These are phyloP conservation scores for Eclectus roratus DNA, from an alignment of 2,113 vertebrate genomes.

Conservation along the genomic window DNA sequence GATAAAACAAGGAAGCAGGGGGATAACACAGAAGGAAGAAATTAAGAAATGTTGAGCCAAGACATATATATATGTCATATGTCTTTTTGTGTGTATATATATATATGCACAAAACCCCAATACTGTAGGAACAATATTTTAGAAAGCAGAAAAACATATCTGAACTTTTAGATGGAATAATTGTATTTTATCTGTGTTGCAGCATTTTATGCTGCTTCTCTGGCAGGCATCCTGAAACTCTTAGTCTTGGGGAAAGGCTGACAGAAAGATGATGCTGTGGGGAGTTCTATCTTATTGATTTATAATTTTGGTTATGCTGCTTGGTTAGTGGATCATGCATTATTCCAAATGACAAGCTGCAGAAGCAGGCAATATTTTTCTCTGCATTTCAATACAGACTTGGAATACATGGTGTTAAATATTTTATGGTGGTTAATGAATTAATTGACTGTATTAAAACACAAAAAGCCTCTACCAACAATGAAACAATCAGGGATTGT, in stretches of 20 bases:
- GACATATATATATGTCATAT: background rate
- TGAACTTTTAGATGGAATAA: background rate
- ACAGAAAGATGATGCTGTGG: constrained; percentile 1
- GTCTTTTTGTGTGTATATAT: background rate
- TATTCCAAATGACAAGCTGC: background rate
- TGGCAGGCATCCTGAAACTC: background rate
- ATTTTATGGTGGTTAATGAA: background rate
- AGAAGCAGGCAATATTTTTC: background rate
- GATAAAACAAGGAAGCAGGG: background rate
- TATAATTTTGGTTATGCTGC: background rate
- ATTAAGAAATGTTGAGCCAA: background rate
- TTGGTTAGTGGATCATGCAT: background rate
- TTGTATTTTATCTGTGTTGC: background rate
- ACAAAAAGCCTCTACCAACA: background rate
- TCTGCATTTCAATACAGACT: background rate
- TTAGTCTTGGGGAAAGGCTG: background rate
- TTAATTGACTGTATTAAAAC: background rate
- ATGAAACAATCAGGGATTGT: background rate
- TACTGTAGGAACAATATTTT: background rate
- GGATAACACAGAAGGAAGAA: background rate
- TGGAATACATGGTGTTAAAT: background rate
- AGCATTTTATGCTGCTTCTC: background rate
- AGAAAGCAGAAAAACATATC: background rate
- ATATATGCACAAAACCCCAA: background rate
- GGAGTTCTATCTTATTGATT: constrained; percentile 16